Base-by-base conservation (phyloP, 30 jellyfish, hydroid and myxozoan genomes). In the Hydra vulgaris region DNA sequence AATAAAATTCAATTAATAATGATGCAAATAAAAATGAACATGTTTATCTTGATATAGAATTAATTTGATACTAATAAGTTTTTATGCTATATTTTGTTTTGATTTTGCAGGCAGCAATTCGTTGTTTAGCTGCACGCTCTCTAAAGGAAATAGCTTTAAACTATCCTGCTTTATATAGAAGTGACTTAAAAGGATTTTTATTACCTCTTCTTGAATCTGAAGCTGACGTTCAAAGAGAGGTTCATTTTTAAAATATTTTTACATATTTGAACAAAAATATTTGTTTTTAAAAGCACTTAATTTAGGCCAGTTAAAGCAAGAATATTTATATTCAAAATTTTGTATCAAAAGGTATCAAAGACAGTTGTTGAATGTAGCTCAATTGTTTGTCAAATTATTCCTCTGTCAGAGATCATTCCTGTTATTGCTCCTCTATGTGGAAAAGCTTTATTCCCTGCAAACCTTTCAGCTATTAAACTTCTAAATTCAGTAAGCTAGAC, bases 351-450 rank as follows among this genome's bases (percentile, higher is more conserved):
- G 97, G 97, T 91, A 15, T 86, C 96, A 15, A 91, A 91, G 74
- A 91, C 97, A 22, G 97, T 95, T 3, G 97, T 86, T 69, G 97
- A 91, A 72, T 91, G 97, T 71, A 85, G 97, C 55, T 76, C 86
- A 21, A 27, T 91, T 86, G 84, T 91, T 53, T 87, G 89, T 21
- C 91, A 84, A 21, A 77, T 55, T 20, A 82, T 81, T 54, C 81
- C 91, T 21, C 25, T 91, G 18, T 72, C 61, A 17, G 92, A 84
- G 70, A 40, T 76, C 19, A 40, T 84, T 18, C 73, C 84, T 22
- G 74, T 83, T 16, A 66, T 91, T 17, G 87, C 92, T 54, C 96
- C 97, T 20, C 40, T 91, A 15, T 72, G 81, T 56, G 97, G 86
- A 18, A 68, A 83, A 24, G 86, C 89, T 8, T 77, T 76, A 23